A percentile compares a stretch with the other conserved stretches of the same genome.
These are phyloP conservation scores for Pocillopora damicornis DNA, from an alignment of 64 coral and sea anemone genomes.

Conservation along the genomic window DNA sequence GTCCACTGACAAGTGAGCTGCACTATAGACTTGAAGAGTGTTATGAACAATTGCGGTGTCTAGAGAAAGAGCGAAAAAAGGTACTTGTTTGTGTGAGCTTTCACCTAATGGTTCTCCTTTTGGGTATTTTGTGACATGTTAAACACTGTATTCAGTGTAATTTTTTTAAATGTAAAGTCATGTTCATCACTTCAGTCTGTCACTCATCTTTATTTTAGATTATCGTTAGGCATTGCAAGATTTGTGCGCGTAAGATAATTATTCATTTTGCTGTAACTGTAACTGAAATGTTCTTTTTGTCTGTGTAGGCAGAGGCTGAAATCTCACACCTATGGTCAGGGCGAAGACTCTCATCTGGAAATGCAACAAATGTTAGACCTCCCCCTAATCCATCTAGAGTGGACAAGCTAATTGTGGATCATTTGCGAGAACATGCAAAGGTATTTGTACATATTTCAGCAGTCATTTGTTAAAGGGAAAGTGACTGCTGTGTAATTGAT, in stretches of 20 bases:
- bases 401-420: conserved; percentile 90
- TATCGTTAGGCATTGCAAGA: not conserved
- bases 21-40: conserved; percentile 88
- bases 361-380: conserved; percentile 58
- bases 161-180: too few species aligned
- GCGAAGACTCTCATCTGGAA: conserved; percentile 76
- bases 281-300: conserved; percentile 7
- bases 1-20: conserved; percentile 78
- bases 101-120: not conserved
- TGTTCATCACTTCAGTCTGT: too few species aligned
- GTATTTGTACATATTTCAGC: conserved; percentile 7
- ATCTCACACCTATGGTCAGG: conserved; percentile 87
- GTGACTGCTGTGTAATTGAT: not conserved
- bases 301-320: conserved; percentile 68
- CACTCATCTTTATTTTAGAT: too few species aligned
- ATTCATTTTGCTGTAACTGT: not conserved
- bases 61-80: conserved; percentile 93
- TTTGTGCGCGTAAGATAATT: not conserved
- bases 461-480: not conserved
- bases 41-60: conserved; percentile 84
- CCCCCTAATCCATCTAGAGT: conserved; percentile 86
- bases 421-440: conserved; percentile 89
- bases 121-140: not conserved
- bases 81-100: conserved; percentile 5
- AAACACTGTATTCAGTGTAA: not conserved